Percentiles rank a stretch among this genome's conserved stretches.
phyloP scores from a whole-genome alignment of 2,888 invertebrate species.

The Hirtodrosophila confusa region DNA sequence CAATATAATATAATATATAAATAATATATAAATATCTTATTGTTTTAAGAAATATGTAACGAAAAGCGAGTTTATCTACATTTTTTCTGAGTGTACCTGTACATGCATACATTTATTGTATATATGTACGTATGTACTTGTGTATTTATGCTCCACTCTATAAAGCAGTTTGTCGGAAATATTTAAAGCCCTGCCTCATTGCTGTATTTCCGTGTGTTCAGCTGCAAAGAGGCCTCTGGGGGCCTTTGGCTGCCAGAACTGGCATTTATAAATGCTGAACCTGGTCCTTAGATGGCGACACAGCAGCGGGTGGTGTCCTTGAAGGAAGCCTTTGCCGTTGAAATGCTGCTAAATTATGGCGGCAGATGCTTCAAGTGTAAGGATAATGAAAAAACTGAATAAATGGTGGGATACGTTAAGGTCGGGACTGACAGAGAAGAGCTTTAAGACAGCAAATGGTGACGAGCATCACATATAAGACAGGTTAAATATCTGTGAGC shows the following conservation, averaged over 20 bases:
- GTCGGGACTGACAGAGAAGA: background rate
- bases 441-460: background rate
- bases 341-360: conserved; percentile 42
- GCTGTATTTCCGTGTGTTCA: conserved; percentile 38
- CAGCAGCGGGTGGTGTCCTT: conserved; percentile 43
- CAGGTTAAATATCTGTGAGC: conserved; percentile 9
- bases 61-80: too few species aligned
- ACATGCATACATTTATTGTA: background rate
- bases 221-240: conserved; percentile 37
- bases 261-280: conserved; percentile 55
- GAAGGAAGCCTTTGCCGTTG: conserved; percentile 41
- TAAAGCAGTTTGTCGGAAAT: conserved; percentile 51
- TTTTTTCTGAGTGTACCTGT: background rate
- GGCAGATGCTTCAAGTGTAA: conserved; percentile 37
- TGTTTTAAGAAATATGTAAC: too few species aligned
- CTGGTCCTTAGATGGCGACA: conserved; percentile 9
- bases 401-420: conserved; percentile 23
- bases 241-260: conserved; percentile 23
- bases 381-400: conserved; percentile 24
- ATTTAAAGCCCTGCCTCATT: conserved; percentile 62
- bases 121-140: conserved; percentile 5
- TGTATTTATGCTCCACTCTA: conserved; percentile 18
- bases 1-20: too few species aligned
- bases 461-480: conserved; percentile 10
- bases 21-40: too few species aligned